A percentile compares a stretch with the other conserved stretches of the same genome.
phyloP scores from a whole-genome alignment of 1,140 invertebrate species.

The Matsumurasca onukii region DNA sequence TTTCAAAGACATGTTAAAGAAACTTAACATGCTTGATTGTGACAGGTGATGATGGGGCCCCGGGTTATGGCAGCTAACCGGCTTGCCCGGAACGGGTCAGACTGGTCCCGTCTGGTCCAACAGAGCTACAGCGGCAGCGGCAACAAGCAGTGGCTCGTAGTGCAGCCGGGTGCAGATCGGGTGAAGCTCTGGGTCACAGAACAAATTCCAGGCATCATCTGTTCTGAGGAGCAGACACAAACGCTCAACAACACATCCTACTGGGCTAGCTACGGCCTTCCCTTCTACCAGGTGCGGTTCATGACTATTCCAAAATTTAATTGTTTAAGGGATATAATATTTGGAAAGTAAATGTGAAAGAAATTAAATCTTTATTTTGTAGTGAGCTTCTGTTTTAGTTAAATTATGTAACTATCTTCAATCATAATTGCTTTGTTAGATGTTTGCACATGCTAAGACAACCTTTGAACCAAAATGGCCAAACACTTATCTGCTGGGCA shows the following conservation, averaged over 20 bases:
- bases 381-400: no score
- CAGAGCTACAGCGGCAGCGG: slow-evolving; percentile 79
- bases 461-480: no score
- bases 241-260: slow-evolving; percentile 65
- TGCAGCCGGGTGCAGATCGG: slow-evolving; percentile 59
- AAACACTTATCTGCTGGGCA: no score
- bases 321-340: no score
- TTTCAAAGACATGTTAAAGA: background rate
- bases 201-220: slow-evolving; percentile 72
- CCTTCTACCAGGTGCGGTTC: slow-evolving; percentile 67
- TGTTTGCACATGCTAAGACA: no score
- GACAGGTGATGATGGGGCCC: slow-evolving; percentile 70
- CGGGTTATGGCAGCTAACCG: slow-evolving; percentile 85
- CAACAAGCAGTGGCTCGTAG: slow-evolving; percentile 86
- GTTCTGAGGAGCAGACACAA: slow-evolving; percentile 67
- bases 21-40: background rate
- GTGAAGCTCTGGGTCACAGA: slow-evolving; percentile 71
- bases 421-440: no score
- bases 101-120: slow-evolving; percentile 67
- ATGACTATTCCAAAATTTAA: no score
- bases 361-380: no score
- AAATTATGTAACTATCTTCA: no score
- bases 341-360: no score
- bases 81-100: slow-evolving; percentile 65
- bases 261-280: slow-evolving; percentile 79